Evolutionary conservation across 2,888 invertebrate genomes (phyloP).

Genomic region (Lobophora halterata): DNA sequence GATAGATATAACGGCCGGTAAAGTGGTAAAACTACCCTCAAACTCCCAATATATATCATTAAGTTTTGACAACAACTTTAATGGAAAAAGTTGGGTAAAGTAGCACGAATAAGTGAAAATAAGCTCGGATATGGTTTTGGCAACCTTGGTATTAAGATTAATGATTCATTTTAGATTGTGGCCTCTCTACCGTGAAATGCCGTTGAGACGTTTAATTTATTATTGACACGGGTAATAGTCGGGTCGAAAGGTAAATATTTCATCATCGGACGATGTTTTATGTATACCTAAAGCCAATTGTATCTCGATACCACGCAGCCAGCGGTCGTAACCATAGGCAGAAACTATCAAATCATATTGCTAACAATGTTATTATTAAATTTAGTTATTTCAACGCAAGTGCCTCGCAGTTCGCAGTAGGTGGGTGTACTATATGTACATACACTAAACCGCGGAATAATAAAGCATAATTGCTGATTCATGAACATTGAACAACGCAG

Average conservation of each 20-base stretch:
- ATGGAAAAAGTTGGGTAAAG: slow-evolving; percentile 57
- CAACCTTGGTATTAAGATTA: slow-evolving; percentile 17
- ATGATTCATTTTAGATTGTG: slow-evolving; percentile 13
- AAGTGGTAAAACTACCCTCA: slow-evolving; percentile 44
- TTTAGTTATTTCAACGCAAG: slow-evolving; percentile 1
- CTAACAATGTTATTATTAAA: slow-evolving; percentile 6
- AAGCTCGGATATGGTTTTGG: slow-evolving; percentile 23
- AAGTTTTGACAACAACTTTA: slow-evolving; percentile 56
- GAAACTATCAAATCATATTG: too few relatives aligned
- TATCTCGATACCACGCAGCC: too few relatives aligned
- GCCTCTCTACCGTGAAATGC: background rate
- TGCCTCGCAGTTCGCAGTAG: background rate
- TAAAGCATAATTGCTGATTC: slow-evolving; percentile 2
- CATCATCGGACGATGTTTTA: too few relatives aligned
- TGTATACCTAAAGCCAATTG: too few relatives aligned
- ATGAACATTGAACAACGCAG: background rate
- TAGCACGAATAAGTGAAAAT: slow-evolving; percentile 46
- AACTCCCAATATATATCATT: slow-evolving; percentile 60
- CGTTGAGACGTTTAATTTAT: slow-evolving; percentile 2
- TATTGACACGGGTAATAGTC: background rate
- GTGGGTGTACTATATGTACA: too few relatives aligned
- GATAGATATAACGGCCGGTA: slow-evolving; percentile 30
- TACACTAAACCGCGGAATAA: too few relatives aligned
- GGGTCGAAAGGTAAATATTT: too few relatives aligned
- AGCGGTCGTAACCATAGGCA: too few relatives aligned